phyloP scores from a whole-genome alignment of 1,140 invertebrate species.

The Megalopta genalis region DNA sequence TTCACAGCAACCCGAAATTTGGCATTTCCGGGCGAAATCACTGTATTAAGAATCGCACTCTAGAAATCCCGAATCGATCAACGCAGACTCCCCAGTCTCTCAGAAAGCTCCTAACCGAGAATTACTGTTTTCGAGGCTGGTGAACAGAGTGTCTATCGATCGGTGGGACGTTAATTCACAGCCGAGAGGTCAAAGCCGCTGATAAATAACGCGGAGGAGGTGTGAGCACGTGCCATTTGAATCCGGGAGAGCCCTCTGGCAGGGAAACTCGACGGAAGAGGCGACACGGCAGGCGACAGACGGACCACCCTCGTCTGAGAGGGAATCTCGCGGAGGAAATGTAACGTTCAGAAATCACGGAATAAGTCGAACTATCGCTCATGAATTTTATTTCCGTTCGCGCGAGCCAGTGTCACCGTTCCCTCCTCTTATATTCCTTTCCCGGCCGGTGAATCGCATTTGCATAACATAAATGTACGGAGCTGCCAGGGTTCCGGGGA shows the following conservation, averaged over 20 bases:
- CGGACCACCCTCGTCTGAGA: neutral
- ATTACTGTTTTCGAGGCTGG: no score
- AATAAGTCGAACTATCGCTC: slow-evolving; percentile 49
- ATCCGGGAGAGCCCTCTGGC: neutral
- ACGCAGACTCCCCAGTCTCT: no score
- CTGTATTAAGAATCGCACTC: no score
- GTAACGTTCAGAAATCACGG: slow-evolving; percentile 30
- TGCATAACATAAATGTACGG: slow-evolving; percentile 64
- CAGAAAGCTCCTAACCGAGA: no score
- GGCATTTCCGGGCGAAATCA: no score
- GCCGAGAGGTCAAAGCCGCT: neutral
- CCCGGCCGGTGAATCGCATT: slow-evolving; percentile 46
- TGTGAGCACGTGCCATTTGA: neutral
- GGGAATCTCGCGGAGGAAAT: slow-evolving; percentile 33
- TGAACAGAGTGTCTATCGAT: no score
- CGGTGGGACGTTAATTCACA: no score
- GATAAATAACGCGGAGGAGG: neutral
- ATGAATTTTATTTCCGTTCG: slow-evolving; percentile 51
- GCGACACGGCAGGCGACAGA: neutral
- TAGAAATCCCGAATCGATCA: no score
- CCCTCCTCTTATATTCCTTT: slow-evolving; percentile 30
- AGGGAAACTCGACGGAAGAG: neutral
- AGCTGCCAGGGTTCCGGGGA: neutral
- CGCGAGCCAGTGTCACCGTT: slow-evolving; percentile 31
- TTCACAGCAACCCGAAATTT: no score